phyloP scores from a whole-genome alignment of 2,797 vertebrate genomes.

The Labeo calbasu region DNA sequence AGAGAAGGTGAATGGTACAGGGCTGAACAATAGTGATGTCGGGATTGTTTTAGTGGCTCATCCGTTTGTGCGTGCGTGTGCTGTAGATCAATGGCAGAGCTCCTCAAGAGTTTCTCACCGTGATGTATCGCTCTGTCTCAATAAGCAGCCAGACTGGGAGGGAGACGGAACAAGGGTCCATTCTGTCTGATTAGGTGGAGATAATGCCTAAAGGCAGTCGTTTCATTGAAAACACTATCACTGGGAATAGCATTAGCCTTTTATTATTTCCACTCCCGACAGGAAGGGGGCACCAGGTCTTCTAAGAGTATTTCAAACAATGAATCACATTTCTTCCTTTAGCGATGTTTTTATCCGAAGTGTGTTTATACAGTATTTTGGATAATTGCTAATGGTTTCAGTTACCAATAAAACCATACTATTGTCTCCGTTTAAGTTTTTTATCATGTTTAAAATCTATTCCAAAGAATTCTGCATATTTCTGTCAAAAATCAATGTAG shows the following conservation, averaged over 20 bases:
- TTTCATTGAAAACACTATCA: slow-evolving; percentile 25
- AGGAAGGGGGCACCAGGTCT: background rate
- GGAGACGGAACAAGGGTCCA: slow-evolving; percentile 18
- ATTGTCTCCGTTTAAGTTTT: background rate
- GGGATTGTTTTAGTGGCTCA: slow-evolving; percentile 31
- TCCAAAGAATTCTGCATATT: background rate
- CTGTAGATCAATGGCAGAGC: slow-evolving; percentile 41
- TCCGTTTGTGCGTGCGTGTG: slow-evolving; percentile 27
- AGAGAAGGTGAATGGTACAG: background rate
- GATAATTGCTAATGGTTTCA: background rate
- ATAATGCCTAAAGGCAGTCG: background rate
- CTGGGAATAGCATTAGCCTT: background rate
- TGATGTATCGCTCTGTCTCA: slow-evolving; percentile 37
- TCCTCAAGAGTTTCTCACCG: slow-evolving; percentile 28
- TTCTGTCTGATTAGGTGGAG: slow-evolving; percentile 23
- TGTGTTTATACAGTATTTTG: background rate
- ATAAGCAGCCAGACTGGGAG: slow-evolving; percentile 17
- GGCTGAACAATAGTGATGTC: slow-evolving; percentile 24
- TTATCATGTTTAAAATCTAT: background rate
- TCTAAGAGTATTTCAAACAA: background rate
- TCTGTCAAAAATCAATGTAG: background rate
- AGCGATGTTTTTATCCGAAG: background rate
- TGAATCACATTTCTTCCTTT: background rate
- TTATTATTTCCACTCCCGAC: background rate
- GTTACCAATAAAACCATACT: background rate